Conservation (phyloP, 2,888 invertebrate genomes). For the Drosophila picticornis region DNA sequence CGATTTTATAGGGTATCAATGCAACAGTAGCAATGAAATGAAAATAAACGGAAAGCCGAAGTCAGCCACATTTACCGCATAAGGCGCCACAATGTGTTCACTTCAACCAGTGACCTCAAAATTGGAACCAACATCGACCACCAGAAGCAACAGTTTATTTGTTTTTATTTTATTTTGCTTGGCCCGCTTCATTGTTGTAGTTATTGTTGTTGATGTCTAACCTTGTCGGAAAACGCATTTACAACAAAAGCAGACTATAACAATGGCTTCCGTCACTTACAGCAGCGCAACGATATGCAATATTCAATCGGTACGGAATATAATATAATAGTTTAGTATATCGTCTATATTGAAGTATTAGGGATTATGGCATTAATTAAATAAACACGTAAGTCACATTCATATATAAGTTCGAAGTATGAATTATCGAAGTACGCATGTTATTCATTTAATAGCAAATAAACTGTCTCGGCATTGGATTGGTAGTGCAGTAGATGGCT, state of each 20-base stretch:
- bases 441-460: too few species aligned
- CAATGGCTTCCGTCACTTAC: background rate
- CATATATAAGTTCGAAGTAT: too few species aligned
- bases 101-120: constrained; percentile 19
- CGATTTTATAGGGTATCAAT: background rate
- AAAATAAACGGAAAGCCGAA: constrained; percentile 44
- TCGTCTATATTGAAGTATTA: too few species aligned
- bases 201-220: constrained; percentile 14
- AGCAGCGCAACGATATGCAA: background rate
- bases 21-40: constrained; percentile 23
- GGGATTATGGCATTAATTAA: background rate
- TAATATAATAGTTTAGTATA: background rate
- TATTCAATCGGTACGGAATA: background rate
- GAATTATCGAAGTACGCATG: too few species aligned
- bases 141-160: background rate
- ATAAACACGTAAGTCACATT: background rate
- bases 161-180: background rate
- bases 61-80: constrained; percentile 72
- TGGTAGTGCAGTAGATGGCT: too few species aligned
- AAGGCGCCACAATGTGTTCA: constrained; percentile 67
- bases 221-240: background rate
- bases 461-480: too few species aligned
- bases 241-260: background rate
- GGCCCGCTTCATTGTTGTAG: constrained; percentile 9
- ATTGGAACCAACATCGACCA: background rate